phyloP scores from a whole-genome alignment of 2,797 vertebrate species.

The Chelonia mydas region DNA sequence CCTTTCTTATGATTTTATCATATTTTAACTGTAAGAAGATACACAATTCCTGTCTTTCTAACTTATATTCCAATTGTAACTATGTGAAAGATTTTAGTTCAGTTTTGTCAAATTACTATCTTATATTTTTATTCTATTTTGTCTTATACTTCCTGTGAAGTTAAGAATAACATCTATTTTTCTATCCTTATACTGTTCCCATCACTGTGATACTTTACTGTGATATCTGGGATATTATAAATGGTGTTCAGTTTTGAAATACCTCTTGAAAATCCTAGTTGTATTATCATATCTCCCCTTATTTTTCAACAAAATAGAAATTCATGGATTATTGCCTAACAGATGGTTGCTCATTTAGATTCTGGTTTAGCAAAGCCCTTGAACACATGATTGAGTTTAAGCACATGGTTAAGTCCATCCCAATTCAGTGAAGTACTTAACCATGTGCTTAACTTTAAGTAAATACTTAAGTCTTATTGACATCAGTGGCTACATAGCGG shows the following conservation, averaged over 20 bases:
- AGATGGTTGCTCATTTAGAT: not conserved
- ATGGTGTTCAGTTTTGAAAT: not conserved
- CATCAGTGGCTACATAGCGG: not conserved
- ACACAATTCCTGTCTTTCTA: not conserved
- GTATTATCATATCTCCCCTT: not conserved
- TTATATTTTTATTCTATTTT: not conserved
- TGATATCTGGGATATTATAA: not conserved
- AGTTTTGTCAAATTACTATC: not conserved
- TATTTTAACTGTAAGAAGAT: conserved; percentile 27
- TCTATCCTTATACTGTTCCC: not conserved
- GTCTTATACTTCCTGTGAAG: not conserved
- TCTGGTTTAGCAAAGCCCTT: not conserved
- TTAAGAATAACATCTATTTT: not conserved
- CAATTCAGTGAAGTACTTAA: not conserved
- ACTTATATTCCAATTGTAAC: not conserved
- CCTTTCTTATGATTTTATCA: conserved; percentile 34
- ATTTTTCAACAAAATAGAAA: not conserved
- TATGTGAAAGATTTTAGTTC: not conserved
- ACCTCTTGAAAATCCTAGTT: not conserved
- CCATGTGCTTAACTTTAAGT: not conserved
- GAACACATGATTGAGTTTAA: not conserved
- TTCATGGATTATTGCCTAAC: not conserved
- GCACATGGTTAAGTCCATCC: not conserved
- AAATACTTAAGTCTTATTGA: not conserved
- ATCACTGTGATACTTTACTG: not conserved